phyloP scores from a whole-genome alignment of 2,888 invertebrate species.

The Gasteruption jaculator region DNA sequence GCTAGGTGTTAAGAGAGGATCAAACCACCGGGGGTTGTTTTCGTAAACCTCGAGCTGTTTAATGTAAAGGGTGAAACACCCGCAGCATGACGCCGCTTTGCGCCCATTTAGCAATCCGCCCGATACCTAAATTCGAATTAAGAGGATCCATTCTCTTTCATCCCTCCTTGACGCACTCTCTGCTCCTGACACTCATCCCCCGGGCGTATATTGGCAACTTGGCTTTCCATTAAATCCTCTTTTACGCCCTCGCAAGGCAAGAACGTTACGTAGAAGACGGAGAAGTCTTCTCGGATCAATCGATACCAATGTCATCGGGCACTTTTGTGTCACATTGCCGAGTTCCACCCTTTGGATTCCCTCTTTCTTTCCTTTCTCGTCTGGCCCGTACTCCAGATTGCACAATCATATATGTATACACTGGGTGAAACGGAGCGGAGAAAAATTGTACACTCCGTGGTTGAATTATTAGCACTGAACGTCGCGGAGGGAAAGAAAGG shows the following conservation, averaged over 20 bases:
- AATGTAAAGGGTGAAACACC: constrained; percentile 38
- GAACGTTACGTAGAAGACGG: no score
- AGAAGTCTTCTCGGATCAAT: no score
- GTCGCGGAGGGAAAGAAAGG: no score
- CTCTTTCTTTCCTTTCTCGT: constrained; percentile 17
- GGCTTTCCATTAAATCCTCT: constrained; percentile 20
- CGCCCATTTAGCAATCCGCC: constrained; percentile 45
- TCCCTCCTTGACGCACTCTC: no score
- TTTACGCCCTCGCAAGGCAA: constrained; percentile 31
- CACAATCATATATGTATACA: no score
- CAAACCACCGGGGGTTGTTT: background rate
- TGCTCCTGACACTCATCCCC: constrained; percentile 25
- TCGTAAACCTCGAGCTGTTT: constrained; percentile 14
- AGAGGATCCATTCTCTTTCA: no score
- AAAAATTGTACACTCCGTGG: no score
- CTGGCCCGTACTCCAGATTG: constrained; percentile 1
- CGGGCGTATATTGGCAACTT: constrained; percentile 17
- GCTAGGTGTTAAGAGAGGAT: constrained; percentile 13
- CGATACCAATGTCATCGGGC: constrained; percentile 45
- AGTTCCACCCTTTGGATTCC: constrained; percentile 28
- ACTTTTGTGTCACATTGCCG: no score
- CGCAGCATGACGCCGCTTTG: constrained; percentile 48
- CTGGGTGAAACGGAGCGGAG: no score
- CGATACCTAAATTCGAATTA: constrained; percentile 49
- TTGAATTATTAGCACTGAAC: no score